phyloP scores from a whole-genome alignment of 1,140 invertebrate genomes.

The Trichoplusia ni region DNA sequence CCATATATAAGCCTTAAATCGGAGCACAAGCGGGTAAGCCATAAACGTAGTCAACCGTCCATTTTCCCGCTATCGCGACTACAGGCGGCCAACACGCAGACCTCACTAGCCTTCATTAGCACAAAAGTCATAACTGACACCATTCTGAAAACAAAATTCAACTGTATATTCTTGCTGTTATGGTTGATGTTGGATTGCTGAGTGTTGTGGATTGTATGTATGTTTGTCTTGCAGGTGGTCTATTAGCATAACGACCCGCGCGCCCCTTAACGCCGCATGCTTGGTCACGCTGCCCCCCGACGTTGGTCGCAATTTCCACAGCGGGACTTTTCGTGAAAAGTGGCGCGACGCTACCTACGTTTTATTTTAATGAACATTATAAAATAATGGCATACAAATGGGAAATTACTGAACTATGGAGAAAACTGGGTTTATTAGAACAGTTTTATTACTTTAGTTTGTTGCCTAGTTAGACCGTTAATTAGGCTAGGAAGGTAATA shows the following conservation, averaged over 20 bases:
- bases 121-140: background rate
- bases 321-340: slow-evolving; percentile 63
- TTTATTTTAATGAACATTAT: slow-evolving; percentile 32
- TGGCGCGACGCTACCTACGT: slow-evolving; percentile 41
- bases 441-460: background rate
- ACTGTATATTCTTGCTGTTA: background rate
- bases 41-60: slow-evolving; percentile 80
- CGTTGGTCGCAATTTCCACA: slow-evolving; percentile 74
- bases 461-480: too few species aligned
- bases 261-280: slow-evolving; percentile 78
- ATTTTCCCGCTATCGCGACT: slow-evolving; percentile 76
- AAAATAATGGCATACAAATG: slow-evolving; percentile 17
- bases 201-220: slow-evolving; percentile 5
- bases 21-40: slow-evolving; percentile 63
- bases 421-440: background rate
- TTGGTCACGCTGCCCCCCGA: slow-evolving; percentile 76
- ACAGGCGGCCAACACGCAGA: slow-evolving; percentile 71
- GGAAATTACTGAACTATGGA: background rate
- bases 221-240: slow-evolving; percentile 43
- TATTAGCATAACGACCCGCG: slow-evolving; percentile 78
- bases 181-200: slow-evolving; percentile 1
- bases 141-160: background rate
- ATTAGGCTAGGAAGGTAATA: too few species aligned
- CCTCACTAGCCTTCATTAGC: slow-evolving; percentile 28
- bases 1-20: slow-evolving; percentile 65